Base-by-base conservation (phyloP, 2,888 invertebrate genomes). In the Drosophila melanosoma region DNA sequence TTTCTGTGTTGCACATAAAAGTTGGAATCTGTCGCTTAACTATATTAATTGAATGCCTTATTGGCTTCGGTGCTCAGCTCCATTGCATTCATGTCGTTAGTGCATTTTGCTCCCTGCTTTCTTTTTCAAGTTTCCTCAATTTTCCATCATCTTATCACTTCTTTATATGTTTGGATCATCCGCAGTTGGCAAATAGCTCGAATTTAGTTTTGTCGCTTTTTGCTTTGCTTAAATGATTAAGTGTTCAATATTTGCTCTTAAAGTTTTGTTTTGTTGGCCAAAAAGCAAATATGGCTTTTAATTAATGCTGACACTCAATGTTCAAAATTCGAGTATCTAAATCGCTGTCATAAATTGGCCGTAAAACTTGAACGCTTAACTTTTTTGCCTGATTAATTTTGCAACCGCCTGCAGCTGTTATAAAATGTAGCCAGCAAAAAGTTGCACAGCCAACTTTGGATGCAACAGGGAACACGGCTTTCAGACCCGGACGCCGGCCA, bases 371-470 rank as follows among this genome's bases (percentile, higher is more conserved):
- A 67, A 62, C 74, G 67, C 29, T 52, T 67, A 81, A 76, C 69
- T 76, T 69, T 23, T 84, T 76, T 73, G 65, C 58, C 72, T 76
- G 87, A 84, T 87, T 82, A 82, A 77, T 87, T 75, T 79, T 15
- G 36, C 45, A 48, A 48, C 6, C 23, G 73, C 56, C 54, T 57
- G 74, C 66, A 73, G 66, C 74, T 66, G 60, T 67, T 79, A 69
- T 33, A 64, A 79, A 74, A 63, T 73, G 61, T 69, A 71, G 51
- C 53, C 58, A 54, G 36, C 63, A 17, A 52, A 79, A 85, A 64
- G 73, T 75, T 26, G 35, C 11, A 26, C 36, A 38, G 15, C 35
- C 53, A 54, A 54, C 53, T 63, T 61, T 45, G 23, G 36, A 51
- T 56, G 11, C 49, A 42, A 51, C 23, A 53, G 53, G 35, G 48